phyloP scores from a whole-genome alignment of 2,888 invertebrate species.

The Macrophya alboannulata region DNA sequence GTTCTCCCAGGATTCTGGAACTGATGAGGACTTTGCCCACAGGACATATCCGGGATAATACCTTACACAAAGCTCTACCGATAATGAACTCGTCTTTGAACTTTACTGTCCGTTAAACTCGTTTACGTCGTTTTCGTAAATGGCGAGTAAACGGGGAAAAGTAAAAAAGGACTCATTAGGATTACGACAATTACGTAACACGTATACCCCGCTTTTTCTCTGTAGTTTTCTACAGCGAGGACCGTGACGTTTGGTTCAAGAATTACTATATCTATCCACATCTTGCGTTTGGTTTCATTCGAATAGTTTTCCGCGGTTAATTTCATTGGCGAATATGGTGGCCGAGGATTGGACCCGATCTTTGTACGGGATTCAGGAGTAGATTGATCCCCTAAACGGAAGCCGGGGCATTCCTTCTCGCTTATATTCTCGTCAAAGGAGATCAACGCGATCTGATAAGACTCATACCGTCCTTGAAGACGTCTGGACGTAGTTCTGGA shows the following conservation, averaged over 20 bases:
- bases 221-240: neutral
- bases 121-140: conserved; percentile 57
- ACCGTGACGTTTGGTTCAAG: neutral
- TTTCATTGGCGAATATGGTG: neutral
- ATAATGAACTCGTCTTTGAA: conserved; percentile 76
- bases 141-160: conserved; percentile 7
- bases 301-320: neutral
- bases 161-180: conserved; percentile 4
- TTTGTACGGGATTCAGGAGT: conserved; percentile 1
- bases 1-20: neutral
- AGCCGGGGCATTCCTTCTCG: conserved; percentile 42
- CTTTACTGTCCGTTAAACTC: conserved; percentile 62
- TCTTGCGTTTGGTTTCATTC: neutral
- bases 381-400: conserved; percentile 39
- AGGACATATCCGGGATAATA: conserved; percentile 41
- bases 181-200: neutral
- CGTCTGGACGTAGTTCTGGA: conserved; percentile 34
- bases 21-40: conserved; percentile 23
- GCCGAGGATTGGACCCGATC: neutral
- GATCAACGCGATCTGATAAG: conserved; percentile 46
- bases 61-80: conserved; percentile 61
- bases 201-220: neutral
- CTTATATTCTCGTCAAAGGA: conserved; percentile 53
- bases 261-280: no score
- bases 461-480: conserved; percentile 35